Conservation (phyloP, 2,888 invertebrate genomes). For the Ganaspis brasiliensis region DNA sequence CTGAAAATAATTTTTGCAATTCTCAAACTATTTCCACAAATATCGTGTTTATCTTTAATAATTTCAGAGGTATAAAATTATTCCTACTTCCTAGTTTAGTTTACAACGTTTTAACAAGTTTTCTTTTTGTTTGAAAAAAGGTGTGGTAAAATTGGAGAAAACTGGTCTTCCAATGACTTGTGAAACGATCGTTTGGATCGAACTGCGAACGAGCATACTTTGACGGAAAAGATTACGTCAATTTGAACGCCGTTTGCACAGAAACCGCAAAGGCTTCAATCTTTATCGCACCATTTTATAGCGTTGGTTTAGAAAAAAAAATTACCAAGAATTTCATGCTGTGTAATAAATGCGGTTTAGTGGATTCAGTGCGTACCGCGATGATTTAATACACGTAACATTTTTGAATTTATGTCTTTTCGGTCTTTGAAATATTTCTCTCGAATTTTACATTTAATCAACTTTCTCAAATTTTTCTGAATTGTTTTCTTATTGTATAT, state of each 20-base stretch:
- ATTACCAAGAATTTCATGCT: slow-evolving; percentile 26
- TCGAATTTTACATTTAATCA: too few relatives aligned
- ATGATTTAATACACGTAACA: slow-evolving; percentile 8
- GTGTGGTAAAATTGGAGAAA: slow-evolving; percentile 34
- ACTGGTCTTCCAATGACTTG: slow-evolving; percentile 28
- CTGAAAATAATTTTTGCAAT: neutral
- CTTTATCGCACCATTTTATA: slow-evolving; percentile 36
- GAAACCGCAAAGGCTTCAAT: slow-evolving; percentile 37
- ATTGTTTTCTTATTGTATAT: too few relatives aligned
- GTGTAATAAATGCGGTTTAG: slow-evolving; percentile 31
- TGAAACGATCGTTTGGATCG: slow-evolving; percentile 35
- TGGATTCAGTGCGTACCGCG: slow-evolving; percentile 5
- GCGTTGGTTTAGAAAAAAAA: slow-evolving; percentile 30
- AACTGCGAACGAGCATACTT: slow-evolving; percentile 38
- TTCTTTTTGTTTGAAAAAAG: neutral
- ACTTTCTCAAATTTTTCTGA: too few relatives aligned
- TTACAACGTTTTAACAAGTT: neutral
- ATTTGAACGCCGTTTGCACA: slow-evolving; percentile 25
- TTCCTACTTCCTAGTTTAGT: slow-evolving; percentile 8
- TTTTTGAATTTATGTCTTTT: neutral
- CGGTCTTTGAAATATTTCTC: neutral
- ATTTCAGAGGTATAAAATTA: neutral
- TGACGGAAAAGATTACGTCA: slow-evolving; percentile 34
- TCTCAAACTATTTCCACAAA: neutral
- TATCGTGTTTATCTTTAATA: neutral